Evolutionary conservation across 2,113 vertebrate genomes (phyloP), one percentile per base, ranked within the genome.

Genomic region (Istiophorus platypterus): DNA sequence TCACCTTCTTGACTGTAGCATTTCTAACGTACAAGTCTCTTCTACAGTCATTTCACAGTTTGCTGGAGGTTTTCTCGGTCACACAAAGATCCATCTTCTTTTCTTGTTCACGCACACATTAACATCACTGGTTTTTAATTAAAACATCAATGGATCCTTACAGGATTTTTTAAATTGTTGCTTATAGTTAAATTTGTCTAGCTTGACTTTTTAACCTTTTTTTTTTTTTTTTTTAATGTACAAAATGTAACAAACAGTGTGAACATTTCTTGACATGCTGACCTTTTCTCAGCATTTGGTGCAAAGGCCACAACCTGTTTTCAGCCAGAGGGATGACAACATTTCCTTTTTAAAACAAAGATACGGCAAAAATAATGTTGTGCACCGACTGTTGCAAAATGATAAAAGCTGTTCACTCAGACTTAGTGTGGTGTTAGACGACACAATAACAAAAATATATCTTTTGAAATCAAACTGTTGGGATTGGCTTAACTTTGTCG

Each of bases 21-120:
- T 51, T 20, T n/a, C 9, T 20, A 1, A 64, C 14, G 20, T 42
- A 13, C 24, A 10, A 34, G 31, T 34, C 12, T 61, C 26, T 59
- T 29, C 7, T 31, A 51, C 66, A 31, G 72, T 2, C 41, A 49
- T 90, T 69, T 93, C 83, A 80, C 84, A 77, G 58, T 78, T 82
- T 83, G 71, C 62, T 80, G 68, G 9, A 27, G 67, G 22, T 86
- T 89, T 73, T 78, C 56, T 74, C 34, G 59, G 49, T 49, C 41
- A 80, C 75, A 72, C 22, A 65, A 61, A 56, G 11, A 5, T 3
- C 27, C 24, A 31, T 45, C 24, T 57, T 47, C 15, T 70, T 80
- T 65, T 84, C 34, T 27, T 84, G 18, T 82, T 76, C 17, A 52
- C 41, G 7, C 52, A 37, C 31, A 52, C 8, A 2, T 26, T 22